Evolutionary conservation across 2,888 invertebrate genomes (phyloP), one percentile per base, ranked within the genome.

Genomic region (Lithophane semibrunnea): DNA sequence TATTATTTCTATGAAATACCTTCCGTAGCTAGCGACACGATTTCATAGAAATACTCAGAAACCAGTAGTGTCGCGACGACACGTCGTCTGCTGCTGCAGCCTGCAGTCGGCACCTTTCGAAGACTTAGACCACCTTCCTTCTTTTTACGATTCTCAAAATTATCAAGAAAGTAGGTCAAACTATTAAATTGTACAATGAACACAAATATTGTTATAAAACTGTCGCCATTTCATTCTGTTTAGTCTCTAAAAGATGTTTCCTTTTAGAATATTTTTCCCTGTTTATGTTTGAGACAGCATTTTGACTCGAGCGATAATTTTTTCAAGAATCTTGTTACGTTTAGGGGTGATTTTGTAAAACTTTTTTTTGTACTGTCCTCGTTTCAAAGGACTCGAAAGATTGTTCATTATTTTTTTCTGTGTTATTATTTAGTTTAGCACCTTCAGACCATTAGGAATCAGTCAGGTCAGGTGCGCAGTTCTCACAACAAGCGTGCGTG

Each of bases 251-350:
- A 82, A 82, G 52, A 73, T 73, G 56, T 82, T 76, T 67, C 21
- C 52, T 47, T 78, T 65, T 49, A 61, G n/a, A 77, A 69, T 78
- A 73, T 73, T 86, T 86, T 76, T 37, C 29, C 49, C 52, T 76
- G 42, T 76, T 83, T 78, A 70, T 76, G 56, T 80, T 70, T 52
- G 71, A 68, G 64, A 66, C 37, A 24, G 18, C 49, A 58, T 72
- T 82, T 77, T 65, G 47, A 70, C 54, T 65, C 54, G 60, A 18
- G 52, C 67, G 29, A 70, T 52, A 73, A 49, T 85, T 85, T 78
- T 79, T 37, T 68, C 42, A 70, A 60, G 60, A 65, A 64, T 21
- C 42, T 75, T 73, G 61, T 60, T 67, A 54, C 13, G 18, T 54
- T 29, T 29, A 70, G 69, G 77, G 70, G 18, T 79, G 67, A 60